Evolutionary conservation across 2,888 invertebrate species (phyloP).

Genomic region (Celastrina argiolus): DNA sequence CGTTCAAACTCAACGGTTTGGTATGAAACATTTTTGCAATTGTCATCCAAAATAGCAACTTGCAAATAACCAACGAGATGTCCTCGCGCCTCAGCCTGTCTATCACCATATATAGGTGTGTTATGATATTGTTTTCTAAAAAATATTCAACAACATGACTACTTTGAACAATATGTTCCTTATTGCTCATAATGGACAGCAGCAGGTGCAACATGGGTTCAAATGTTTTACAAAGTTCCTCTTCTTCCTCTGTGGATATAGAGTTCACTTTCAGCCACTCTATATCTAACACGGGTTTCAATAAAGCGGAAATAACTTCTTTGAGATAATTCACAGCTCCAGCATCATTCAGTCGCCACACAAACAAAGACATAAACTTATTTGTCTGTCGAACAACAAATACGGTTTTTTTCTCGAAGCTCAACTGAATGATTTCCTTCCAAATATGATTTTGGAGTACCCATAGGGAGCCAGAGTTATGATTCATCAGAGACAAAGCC

Average conservation of each 20-base stretch:
- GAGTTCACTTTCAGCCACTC: constrained; percentile 70
- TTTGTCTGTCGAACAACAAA: constrained; percentile 84
- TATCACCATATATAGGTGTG: constrained; percentile 54
- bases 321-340: constrained; percentile 59
- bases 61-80: constrained; percentile 64
- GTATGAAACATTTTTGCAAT: constrained; percentile 54
- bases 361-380: constrained; percentile 78
- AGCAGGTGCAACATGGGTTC: constrained; percentile 78
- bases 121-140: constrained; percentile 52
- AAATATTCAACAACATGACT: constrained; percentile 49
- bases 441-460: constrained; percentile 80
- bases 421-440: constrained; percentile 80
- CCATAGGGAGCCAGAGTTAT: constrained; percentile 82
- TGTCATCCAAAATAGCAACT: constrained; percentile 64
- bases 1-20: constrained; percentile 50
- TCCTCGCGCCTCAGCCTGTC: constrained; percentile 65
- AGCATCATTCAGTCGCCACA: constrained; percentile 75
- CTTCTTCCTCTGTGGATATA: constrained; percentile 67
- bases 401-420: constrained; percentile 82
- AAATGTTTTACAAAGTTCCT: constrained; percentile 70
- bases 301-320: constrained; percentile 71
- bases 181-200: constrained; percentile 71
- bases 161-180: constrained; percentile 58
- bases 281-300: constrained; percentile 78
- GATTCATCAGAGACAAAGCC: constrained; percentile 77